phyloP scores from a whole-genome alignment of 2,888 invertebrate species.

The Lasioglossum calceatum region DNA sequence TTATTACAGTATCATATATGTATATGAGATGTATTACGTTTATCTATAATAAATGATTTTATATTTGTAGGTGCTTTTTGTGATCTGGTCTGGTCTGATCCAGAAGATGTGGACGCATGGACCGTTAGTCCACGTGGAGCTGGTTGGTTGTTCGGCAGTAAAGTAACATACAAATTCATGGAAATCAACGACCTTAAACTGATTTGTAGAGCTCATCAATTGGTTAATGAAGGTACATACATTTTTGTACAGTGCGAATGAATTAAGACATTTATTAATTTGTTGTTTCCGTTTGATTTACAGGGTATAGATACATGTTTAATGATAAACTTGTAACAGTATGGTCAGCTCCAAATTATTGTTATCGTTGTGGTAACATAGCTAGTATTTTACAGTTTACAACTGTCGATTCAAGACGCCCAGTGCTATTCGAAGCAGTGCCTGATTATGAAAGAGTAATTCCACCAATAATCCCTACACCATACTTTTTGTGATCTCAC shows the following conservation, averaged over 20 bases:
- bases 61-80: slow-evolving; percentile 92
- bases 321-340: slow-evolving; percentile 98
- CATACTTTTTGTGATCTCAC: slow-evolving; percentile 95
- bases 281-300: slow-evolving; percentile 71
- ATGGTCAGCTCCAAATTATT: slow-evolving; percentile 99
- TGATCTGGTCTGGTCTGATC: slow-evolving; percentile 99
- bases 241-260: background rate
- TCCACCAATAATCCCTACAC: slow-evolving; percentile 96
- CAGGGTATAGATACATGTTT: slow-evolving; percentile 99
- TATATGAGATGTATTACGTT: background rate
- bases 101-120: slow-evolving; percentile 98
- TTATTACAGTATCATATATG: background rate
- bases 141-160: slow-evolving; percentile 98
- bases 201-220: slow-evolving; percentile 99
- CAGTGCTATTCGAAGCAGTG: slow-evolving; percentile 97
- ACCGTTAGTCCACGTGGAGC: slow-evolving; percentile 97
- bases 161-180: slow-evolving; percentile 97
- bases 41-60: background rate
- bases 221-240: slow-evolving; percentile 96
- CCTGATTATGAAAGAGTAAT: slow-evolving; percentile 97
- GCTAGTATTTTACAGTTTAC: slow-evolving; percentile 98
- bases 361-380: slow-evolving; percentile 99
- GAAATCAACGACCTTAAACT: slow-evolving; percentile 95
- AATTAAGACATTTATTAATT: background rate
- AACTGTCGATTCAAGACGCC: slow-evolving; percentile 90